phyloP scores from a whole-genome alignment of 2,888 invertebrate genomes.

The Abrostola tripartita region DNA sequence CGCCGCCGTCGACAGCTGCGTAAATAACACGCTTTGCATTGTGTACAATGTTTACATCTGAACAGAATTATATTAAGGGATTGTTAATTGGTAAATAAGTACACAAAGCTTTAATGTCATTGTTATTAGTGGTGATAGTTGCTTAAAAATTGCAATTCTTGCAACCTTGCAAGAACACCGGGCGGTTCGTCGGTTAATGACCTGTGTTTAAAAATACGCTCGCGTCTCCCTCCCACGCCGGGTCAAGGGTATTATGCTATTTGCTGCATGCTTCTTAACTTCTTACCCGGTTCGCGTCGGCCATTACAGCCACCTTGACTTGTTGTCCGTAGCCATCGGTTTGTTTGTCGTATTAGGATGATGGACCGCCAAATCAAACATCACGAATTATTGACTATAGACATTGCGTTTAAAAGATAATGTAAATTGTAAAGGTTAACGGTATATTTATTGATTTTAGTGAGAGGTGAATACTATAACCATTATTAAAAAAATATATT shows the following conservation, averaged over 20 bases:
- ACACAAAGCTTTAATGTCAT: conserved; percentile 36
- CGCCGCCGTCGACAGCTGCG: conserved; percentile 58
- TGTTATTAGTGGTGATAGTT: conserved; percentile 45
- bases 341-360: conserved; percentile 28
- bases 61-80: conserved; percentile 19
- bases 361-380: conserved; percentile 36
- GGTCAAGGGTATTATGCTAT: conserved; percentile 76
- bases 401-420: not conserved
- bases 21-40: conserved; percentile 53
- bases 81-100: not conserved
- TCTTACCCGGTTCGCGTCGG: conserved; percentile 40
- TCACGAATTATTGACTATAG: conserved; percentile 45
- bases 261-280: conserved; percentile 58
- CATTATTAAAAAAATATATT: too few species aligned
- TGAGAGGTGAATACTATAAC: too few species aligned
- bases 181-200: conserved; percentile 73
- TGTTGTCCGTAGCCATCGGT: conserved; percentile 22
- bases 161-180: conserved; percentile 64
- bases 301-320: conserved; percentile 35
- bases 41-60: conserved; percentile 23
- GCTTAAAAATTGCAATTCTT: conserved; percentile 53
- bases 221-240: conserved; percentile 75
- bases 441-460: too few species aligned
- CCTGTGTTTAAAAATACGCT: conserved; percentile 77
- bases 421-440: too few species aligned